phyloP scores from a whole-genome alignment of 2,797 vertebrate species.

The Balearica regulorum region DNA sequence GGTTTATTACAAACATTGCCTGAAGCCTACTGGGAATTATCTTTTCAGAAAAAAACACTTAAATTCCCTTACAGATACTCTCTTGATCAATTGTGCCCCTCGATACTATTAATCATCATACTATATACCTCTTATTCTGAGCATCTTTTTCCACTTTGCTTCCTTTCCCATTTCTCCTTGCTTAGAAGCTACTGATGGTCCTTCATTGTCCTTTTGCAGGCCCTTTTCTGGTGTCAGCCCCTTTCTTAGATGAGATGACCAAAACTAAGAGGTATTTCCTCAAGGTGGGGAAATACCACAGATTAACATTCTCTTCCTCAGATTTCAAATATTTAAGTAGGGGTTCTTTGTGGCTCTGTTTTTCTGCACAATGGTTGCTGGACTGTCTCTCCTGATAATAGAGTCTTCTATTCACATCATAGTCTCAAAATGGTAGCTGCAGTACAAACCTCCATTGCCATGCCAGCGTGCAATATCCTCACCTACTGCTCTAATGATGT shows the following conservation, averaged over 20 bases:
- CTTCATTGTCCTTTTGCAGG: neutral
- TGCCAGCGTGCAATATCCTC: neutral
- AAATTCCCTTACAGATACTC: constrained; percentile 42
- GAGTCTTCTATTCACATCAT: neutral
- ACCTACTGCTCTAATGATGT: neutral
- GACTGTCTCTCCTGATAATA: neutral
- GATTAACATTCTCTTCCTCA: neutral
- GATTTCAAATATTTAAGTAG: neutral
- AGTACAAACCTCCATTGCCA: neutral
- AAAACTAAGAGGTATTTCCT: neutral
- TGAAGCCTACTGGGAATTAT: constrained; percentile 32
- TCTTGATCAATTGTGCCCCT: constrained; percentile 48
- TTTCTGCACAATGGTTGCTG: neutral
- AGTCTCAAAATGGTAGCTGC: neutral
- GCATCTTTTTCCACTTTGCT: neutral
- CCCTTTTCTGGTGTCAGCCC: neutral
- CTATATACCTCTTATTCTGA: neutral
- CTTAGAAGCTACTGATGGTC: neutral
- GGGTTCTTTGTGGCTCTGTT: neutral
- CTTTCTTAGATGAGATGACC: neutral
- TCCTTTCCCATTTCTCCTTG: neutral
- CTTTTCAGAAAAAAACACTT: constrained; percentile 43
- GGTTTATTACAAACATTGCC: constrained; percentile 64
- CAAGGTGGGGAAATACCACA: neutral
- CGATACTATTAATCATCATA: constrained; percentile 17